Conservation (phyloP, 2,113 vertebrate species). For the Pluvianellus socialis region DNA sequence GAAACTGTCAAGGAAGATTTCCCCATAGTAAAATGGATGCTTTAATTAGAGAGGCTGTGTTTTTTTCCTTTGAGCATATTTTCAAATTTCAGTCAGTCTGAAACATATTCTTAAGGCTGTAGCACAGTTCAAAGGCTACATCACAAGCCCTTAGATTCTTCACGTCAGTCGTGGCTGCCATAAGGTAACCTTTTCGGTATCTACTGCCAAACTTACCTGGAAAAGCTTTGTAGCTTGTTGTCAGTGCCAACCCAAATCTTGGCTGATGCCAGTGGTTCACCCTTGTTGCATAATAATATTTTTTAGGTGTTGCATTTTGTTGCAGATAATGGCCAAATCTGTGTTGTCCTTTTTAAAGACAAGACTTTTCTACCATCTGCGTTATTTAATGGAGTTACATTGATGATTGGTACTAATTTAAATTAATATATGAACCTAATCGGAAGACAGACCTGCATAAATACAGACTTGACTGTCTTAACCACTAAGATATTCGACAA, state of each 20-base stretch:
- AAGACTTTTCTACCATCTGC: background rate
- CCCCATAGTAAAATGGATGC: background rate
- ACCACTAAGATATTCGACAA: background rate
- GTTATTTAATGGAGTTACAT: background rate
- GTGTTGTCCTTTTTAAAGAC: background rate
- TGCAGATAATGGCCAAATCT: background rate
- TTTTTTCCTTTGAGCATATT: background rate
- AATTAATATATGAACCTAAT: background rate
- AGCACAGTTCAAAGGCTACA: background rate
- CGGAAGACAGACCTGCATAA: background rate
- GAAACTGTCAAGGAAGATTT: background rate
- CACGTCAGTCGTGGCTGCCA: background rate
- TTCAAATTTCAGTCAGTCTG: background rate
- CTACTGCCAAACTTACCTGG: background rate
- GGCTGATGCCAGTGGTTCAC: background rate
- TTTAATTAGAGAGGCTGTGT: background rate
- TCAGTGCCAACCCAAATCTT: background rate
- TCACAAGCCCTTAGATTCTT: background rate
- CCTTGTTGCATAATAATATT: background rate
- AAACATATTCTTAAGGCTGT: background rate
- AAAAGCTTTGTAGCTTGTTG: background rate
- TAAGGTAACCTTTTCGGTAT: background rate
- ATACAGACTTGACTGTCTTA: background rate
- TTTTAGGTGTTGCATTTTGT: background rate
- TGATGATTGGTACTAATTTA: background rate